These are phyloP conservation scores for Cyrtorhinus lividipennis DNA, from an alignment of 1,140 invertebrate genomes.

Conservation along the genomic window DNA sequence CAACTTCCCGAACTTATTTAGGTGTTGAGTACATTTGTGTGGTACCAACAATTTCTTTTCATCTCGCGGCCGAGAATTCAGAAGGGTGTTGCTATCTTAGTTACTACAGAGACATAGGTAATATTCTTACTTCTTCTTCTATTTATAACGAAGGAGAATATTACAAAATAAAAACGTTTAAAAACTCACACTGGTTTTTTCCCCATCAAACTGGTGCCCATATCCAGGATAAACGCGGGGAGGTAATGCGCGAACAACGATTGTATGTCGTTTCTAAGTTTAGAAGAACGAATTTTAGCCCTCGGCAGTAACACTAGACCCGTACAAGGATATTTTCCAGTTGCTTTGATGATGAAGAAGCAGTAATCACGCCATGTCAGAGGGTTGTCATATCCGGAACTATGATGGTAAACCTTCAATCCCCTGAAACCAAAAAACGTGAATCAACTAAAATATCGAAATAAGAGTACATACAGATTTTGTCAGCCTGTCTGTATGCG, in stretches of 20 bases:
- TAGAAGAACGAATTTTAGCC: slow-evolving; percentile 34
- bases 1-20: background rate
- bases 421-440: no score
- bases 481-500: no score
- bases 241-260: slow-evolving; percentile 33
- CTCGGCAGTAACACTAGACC: slow-evolving; percentile 32
- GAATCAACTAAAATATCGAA: no score
- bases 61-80: no score
- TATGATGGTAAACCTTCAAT: slow-evolving; percentile 41
- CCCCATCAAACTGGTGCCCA: slow-evolving; percentile 30
- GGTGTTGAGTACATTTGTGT: background rate
- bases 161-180: background rate
- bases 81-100: no score
- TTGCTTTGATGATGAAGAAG: slow-evolving; percentile 24
- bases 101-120: no score
- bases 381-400: slow-evolving; percentile 43
- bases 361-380: slow-evolving; percentile 42
- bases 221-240: slow-evolving; percentile 40
- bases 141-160: background rate
- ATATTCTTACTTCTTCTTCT: no score
- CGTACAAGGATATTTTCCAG: slow-evolving; percentile 33
- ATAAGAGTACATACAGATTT: no score
- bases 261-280: slow-evolving; percentile 33
- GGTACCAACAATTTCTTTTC: background rate
- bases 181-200: slow-evolving; percentile 34